phyloP scores from a whole-genome alignment of 2,113 vertebrate genomes.

The Eonycteris spelaea region DNA sequence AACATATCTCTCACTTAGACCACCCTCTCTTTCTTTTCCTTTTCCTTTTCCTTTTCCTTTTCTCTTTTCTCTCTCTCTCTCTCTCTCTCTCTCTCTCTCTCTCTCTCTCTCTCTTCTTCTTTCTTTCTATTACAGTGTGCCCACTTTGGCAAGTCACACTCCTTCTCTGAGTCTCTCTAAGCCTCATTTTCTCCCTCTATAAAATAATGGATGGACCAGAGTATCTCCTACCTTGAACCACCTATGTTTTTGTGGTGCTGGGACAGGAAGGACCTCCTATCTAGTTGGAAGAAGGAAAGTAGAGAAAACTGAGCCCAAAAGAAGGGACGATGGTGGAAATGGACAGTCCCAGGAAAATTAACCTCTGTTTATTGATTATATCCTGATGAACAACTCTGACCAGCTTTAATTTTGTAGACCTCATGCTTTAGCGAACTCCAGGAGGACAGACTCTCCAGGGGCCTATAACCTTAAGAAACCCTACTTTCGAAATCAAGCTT shows the following conservation, averaged over 20 bases:
- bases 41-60: not conserved
- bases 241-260: not conserved
- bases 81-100: too few relatives aligned
- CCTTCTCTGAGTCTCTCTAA: not conserved
- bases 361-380: not conserved
- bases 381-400: not conserved
- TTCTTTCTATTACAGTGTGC: too few relatives aligned
- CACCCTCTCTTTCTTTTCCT: not conserved
- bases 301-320: not conserved
- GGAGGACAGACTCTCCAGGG: not conserved
- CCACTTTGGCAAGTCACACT: not conserved
- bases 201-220: not conserved
- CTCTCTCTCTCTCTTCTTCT: too few relatives aligned
- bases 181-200: not conserved
- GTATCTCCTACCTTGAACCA: not conserved
- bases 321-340: not conserved
- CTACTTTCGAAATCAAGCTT: slow-evolving; percentile 3
- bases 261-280: not conserved
- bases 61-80: too few relatives aligned
- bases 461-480: slow-evolving; percentile 16
- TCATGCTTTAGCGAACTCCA: not conserved
- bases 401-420: not conserved
- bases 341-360: not conserved
- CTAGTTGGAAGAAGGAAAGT: not conserved
- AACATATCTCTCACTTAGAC: not conserved